phyloP scores from a whole-genome alignment of 1,140 invertebrate species.

The Macrostomum lignano region DNA sequence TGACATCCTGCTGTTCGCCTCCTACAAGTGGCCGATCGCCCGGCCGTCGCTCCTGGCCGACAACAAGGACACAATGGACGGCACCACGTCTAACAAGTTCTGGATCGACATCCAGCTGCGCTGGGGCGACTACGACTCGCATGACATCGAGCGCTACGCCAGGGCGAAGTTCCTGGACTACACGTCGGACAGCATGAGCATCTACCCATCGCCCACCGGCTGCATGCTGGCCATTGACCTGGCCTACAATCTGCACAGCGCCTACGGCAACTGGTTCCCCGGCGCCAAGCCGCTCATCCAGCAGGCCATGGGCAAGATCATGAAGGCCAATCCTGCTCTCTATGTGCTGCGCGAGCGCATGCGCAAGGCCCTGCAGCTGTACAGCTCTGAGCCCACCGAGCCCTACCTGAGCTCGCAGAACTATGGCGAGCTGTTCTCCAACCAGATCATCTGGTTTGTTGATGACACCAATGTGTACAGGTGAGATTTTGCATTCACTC shows the following conservation, averaged over 20 bases:
- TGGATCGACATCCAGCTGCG: conserved; percentile 94
- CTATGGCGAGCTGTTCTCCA: conserved; percentile 92
- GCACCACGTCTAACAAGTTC: conserved; percentile 89
- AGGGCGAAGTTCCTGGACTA: conserved; percentile 95
- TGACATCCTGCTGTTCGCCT: conserved; percentile 85
- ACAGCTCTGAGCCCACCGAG: conserved; percentile 94
- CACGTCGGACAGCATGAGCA: conserved; percentile 98
- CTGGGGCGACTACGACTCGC: conserved; percentile 99
- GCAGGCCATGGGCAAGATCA: conserved; percentile 98
- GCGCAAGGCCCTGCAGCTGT: conserved; percentile 79
- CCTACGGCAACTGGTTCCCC: conserved; percentile 98
- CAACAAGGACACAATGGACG: conserved; percentile 91
- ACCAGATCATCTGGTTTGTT: conserved; percentile 99
- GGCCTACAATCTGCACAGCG: conserved; percentile 80
- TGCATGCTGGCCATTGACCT: conserved; percentile 84
- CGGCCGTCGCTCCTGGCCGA: conserved; percentile 77
- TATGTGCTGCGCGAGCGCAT: conserved; percentile 90
- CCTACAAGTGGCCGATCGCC: conserved; percentile 97
- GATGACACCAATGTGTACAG: conserved; percentile 97
- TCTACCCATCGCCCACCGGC: conserved; percentile 92
- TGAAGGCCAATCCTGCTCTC: conserved; percentile 96
- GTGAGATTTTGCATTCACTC: no score
- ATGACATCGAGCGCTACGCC: conserved; percentile 89
- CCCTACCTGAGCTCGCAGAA: conserved; percentile 95
- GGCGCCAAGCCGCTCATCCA: conserved; percentile 80